These are phyloP conservation scores for Lithobates pipiens DNA, from an alignment of 2,797 vertebrate species.

Conservation along the genomic window DNA sequence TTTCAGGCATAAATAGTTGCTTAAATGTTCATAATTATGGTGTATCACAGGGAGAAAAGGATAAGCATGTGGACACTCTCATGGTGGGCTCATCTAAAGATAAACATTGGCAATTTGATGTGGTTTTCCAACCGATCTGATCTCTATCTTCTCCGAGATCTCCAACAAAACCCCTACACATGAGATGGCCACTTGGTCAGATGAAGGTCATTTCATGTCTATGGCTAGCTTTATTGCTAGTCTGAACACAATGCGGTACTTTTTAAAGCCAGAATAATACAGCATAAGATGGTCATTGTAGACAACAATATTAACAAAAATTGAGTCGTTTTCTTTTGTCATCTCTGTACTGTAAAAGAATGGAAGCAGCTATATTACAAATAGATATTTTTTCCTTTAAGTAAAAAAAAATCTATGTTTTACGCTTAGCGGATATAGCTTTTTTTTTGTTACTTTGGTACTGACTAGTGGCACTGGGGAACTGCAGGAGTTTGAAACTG, in stretches of 20 bases:
- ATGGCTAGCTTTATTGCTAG: not conserved
- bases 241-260: no score
- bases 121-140: no score
- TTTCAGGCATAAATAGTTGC: no score
- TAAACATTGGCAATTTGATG: no score
- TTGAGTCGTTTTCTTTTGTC: not conserved
- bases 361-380: not conserved
- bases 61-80: no score
- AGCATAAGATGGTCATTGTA: not conserved
- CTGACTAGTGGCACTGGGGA: conserved; percentile 1
- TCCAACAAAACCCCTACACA: not conserved
- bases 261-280: not conserved
- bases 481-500: conserved; percentile 33
- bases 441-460: conserved; percentile 9
- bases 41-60: no score
- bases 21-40: no score
- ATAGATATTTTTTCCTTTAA: not conserved
- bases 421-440: not conserved
- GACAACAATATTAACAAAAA: not conserved
- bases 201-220: not conserved
- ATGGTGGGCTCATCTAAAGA: no score
- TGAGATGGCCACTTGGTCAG: not conserved
- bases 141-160: not conserved
- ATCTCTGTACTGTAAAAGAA: not conserved
- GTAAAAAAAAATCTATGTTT: not conserved